Conservation (phyloP, 2,888 invertebrate species). For the Rotaria magnacalcarata region DNA sequence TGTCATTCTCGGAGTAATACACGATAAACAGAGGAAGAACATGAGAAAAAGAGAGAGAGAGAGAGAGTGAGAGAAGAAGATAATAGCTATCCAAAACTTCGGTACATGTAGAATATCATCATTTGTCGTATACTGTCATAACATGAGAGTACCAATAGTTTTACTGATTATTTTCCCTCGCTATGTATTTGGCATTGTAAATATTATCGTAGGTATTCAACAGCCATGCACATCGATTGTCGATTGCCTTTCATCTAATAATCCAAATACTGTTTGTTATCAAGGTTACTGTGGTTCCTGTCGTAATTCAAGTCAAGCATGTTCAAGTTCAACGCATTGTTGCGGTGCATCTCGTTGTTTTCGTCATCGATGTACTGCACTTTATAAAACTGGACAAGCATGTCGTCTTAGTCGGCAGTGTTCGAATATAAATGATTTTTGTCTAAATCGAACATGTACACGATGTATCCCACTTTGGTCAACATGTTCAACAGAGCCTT, state of each 20-base stretch:
- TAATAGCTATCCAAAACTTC: not conserved
- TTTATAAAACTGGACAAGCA: not conserved
- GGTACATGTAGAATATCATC: not conserved
- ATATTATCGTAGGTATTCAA: not conserved
- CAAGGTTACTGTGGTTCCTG: not conserved
- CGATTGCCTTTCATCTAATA: not conserved
- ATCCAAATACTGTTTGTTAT: not conserved
- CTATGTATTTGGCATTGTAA: not conserved
- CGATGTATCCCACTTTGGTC: not conserved
- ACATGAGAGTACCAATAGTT: not conserved
- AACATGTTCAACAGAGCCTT: not conserved
- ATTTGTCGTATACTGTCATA: not conserved
- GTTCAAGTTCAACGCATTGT: not conserved
- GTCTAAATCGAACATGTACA: not conserved
- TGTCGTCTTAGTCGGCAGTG: not conserved
- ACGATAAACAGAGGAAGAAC: not conserved
- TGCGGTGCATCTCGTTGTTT: not conserved
- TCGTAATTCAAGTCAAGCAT: not conserved
- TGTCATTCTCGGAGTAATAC: not conserved
- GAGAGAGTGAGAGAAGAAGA: not conserved
- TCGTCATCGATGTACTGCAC: not conserved
- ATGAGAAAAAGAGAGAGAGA: not conserved
- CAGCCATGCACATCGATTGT: not conserved
- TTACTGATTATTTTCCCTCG: not conserved
- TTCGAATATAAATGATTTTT: not conserved